phyloP scores from a whole-genome alignment of 1,140 invertebrate species.

The Ostrea edulis region DNA sequence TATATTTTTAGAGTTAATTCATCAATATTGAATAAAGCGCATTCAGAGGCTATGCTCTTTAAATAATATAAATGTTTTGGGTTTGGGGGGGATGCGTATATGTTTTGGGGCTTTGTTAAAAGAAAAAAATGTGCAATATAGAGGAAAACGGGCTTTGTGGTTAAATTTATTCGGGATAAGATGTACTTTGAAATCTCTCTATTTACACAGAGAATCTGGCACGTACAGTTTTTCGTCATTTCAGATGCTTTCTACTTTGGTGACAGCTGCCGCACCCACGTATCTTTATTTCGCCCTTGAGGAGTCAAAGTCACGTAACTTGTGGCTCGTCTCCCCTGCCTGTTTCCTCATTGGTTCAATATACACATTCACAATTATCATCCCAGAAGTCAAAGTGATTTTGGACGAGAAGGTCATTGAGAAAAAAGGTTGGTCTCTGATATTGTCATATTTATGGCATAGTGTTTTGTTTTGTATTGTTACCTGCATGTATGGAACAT shows the following conservation, averaged over 20 bases:
- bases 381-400: constrained; percentile 36
- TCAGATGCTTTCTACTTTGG: not conserved
- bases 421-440: constrained; percentile 9
- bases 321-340: constrained; percentile 28
- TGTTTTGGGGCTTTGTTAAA: too few species aligned
- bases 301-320: not conserved
- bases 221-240: not conserved
- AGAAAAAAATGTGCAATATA: too few species aligned
- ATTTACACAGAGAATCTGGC: too few species aligned
- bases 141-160: too few species aligned
- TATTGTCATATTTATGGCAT: not conserved
- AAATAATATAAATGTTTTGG: too few species aligned
- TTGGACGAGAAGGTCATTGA: constrained; percentile 20
- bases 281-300: constrained; percentile 9
- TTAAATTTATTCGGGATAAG: too few species aligned
- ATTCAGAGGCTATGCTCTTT: too few species aligned
- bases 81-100: too few species aligned
- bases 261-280: not conserved
- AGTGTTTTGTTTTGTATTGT: not conserved
- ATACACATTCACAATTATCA: constrained; percentile 26
- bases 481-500: too few species aligned
- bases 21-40: too few species aligned
- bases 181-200: too few species aligned
- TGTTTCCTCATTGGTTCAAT: constrained; percentile 1
- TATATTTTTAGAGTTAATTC: not conserved